Conservation (phyloP, 2,888 invertebrate species). For the Heliconius ismenius region DNA sequence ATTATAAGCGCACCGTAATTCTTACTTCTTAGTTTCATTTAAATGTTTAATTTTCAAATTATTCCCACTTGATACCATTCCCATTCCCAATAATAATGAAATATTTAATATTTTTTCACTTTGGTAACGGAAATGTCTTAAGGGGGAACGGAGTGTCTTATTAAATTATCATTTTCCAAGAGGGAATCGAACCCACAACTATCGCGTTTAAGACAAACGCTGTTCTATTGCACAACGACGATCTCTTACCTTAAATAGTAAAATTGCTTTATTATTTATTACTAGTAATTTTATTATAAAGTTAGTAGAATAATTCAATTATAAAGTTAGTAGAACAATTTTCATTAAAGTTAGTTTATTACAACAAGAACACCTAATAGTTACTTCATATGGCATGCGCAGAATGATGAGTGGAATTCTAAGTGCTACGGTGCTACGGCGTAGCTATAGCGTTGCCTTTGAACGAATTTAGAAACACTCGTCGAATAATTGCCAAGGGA, state of each 20-base stretch:
- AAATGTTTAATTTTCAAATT: not conserved
- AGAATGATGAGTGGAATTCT: slow-evolving; percentile 2
- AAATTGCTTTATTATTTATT: not conserved
- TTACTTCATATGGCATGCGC: not conserved
- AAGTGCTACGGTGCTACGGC: slow-evolving; percentile 1
- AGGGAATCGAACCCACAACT: no score
- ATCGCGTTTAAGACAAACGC: not conserved
- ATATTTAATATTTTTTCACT: no score
- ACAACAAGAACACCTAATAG: not conserved
- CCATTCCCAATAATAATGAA: no score
- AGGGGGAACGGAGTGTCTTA: no score
- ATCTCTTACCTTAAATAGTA: not conserved
- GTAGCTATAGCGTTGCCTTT: not conserved
- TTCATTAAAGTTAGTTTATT: slow-evolving; percentile 11
- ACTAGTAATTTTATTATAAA: not conserved
- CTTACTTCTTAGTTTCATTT: not conserved
- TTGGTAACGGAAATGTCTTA: no score
- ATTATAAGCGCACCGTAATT: slow-evolving; percentile 5
- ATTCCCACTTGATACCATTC: not conserved
- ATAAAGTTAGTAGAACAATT: not conserved
- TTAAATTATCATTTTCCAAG: no score
- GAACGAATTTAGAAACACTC: not conserved
- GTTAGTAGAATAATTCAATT: not conserved
- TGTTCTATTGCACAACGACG: not conserved
- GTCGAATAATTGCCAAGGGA: not conserved